phyloP scores from a whole-genome alignment of 2,888 invertebrate species.

The Brachyptera risi region DNA sequence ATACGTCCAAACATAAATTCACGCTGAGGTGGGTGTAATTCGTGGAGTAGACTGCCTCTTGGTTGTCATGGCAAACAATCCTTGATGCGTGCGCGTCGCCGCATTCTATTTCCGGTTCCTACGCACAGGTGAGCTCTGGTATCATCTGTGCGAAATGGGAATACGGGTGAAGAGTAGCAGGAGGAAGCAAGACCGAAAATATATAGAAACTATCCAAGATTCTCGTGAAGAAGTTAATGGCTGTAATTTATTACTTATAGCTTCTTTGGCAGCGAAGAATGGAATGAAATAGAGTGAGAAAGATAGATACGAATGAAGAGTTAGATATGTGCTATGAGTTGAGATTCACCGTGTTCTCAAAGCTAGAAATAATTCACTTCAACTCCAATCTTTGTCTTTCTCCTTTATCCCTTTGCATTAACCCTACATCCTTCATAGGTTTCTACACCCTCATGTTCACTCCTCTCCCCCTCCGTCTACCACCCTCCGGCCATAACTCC shows the following conservation, averaged over 20 bases:
- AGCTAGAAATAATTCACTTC: slow-evolving; percentile 31
- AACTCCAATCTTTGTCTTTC: slow-evolving; percentile 29
- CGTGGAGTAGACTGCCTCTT: too few relatives aligned
- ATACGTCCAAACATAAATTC: too few relatives aligned
- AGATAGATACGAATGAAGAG: slow-evolving; percentile 18
- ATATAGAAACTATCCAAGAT: not conserved
- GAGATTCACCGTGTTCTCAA: slow-evolving; percentile 17
- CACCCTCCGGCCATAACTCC: slow-evolving; percentile 26
- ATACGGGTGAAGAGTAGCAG: not conserved
- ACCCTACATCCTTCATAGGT: slow-evolving; percentile 16
- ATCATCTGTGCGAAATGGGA: too few relatives aligned
- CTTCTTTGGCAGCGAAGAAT: slow-evolving; percentile 23
- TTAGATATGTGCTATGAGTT: slow-evolving; percentile 13
- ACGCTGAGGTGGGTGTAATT: too few relatives aligned
- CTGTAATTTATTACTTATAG: slow-evolving; percentile 29
- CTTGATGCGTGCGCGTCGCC: not conserved
- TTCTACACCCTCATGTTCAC: slow-evolving; percentile 20
- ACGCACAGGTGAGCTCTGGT: not conserved
- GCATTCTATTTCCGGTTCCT: not conserved
- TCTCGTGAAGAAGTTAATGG: slow-evolving; percentile 17
- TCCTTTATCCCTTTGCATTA: slow-evolving; percentile 20
- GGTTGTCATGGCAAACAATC: slow-evolving; percentile 23
- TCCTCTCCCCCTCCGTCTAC: slow-evolving; percentile 6
- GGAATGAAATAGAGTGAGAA: slow-evolving; percentile 17
- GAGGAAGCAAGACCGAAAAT: not conserved